Evolutionary conservation across 2,797 vertebrate species (phyloP), one percentile per base, ranked within the genome.

Genomic region (Alca torda): DNA sequence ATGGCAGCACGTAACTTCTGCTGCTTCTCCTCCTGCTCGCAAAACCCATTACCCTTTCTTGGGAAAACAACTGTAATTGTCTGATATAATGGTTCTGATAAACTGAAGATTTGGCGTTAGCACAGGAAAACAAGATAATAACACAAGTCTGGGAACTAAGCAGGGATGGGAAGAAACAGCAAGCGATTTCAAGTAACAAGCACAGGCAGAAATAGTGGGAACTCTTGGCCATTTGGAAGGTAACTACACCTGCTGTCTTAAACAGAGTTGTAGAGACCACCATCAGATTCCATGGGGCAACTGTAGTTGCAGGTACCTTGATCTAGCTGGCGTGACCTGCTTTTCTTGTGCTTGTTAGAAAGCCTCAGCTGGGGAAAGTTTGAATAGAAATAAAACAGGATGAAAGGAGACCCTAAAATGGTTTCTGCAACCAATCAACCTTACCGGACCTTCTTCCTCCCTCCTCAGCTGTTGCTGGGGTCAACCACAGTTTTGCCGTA

Each of bases 241-340:
- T 61, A 37, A 2, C 8, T 59, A 13, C 3, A 0, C 0, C 0
- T 11, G 19, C 3, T 77, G 11, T n/a, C 30, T 65, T 26, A n/a
- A 46, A 35, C 3, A 30, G 78, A 45, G 8, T 35, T 63, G 12
- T 0, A 10, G 37, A 63, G 9, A 21, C 4, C 33, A 81, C 11
- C 53, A 39, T 12, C 10, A 33, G 73, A 37, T 35, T 11, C 12
- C 79, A 15, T 4, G 8, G 24, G 37, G 12, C 16, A 84, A 31
- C 17, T 12, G 14, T 33, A 39, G 14, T 13, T 91, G 21, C 16
- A 3, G 5, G 3, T 35, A 0, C 17, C 43, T 76, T 67, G 51
- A 7, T 61, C 68, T 53, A 14, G 10, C 6, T 21, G 8, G 37
- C 10, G 7, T 65, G 21, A 17, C 26, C 60, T 72, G 3, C 20